Percentiles rank a stretch among this genome's conserved stretches.
Conservation (phyloP, 92 coral and sea anemone genomes). For the Bergia sp. region DNA sequence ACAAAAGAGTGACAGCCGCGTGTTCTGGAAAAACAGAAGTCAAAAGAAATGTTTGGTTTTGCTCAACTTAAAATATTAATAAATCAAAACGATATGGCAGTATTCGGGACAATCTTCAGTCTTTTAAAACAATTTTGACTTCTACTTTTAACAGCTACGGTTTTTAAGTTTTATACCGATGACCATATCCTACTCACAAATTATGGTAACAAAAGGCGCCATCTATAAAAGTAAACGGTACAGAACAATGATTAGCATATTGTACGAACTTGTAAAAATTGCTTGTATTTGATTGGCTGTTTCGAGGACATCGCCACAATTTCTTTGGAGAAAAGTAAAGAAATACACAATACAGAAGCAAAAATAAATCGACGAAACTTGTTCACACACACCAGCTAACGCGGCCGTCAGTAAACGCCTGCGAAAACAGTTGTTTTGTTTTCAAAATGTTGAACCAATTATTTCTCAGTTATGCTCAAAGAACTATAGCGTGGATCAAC, state of each 20-base stretch:
- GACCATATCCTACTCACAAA: not conserved
- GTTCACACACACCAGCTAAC: conserved; percentile 21
- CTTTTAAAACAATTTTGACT: not conserved
- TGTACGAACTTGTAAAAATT: conserved; percentile 25
- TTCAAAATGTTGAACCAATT: not conserved
- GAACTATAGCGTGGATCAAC: conserved; percentile 7
- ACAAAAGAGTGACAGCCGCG: conserved; percentile 75
- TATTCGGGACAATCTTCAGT: not conserved
- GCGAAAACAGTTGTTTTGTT: not conserved
- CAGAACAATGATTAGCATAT: conserved; percentile 22
- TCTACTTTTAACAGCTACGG: not conserved
- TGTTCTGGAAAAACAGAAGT: conserved; percentile 52
- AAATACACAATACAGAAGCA: conserved; percentile 1
- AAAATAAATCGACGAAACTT: not conserved
- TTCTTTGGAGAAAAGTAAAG: conserved; percentile 35
- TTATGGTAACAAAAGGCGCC: not conserved
- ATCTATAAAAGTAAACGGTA: not conserved
- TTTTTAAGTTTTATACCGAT: not conserved
- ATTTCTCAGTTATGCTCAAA: conserved; percentile 1
- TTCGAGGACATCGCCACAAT: conserved; percentile 20
- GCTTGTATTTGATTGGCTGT: conserved; percentile 25
- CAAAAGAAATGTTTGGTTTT: conserved; percentile 58
- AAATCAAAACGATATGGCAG: not conserved
- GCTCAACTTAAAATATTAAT: conserved; percentile 9
- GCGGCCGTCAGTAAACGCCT: not conserved